Conservation (phyloP, 30 jellyfish, hydroid and myxozoan species). For the Catostylus mosaicus region DNA sequence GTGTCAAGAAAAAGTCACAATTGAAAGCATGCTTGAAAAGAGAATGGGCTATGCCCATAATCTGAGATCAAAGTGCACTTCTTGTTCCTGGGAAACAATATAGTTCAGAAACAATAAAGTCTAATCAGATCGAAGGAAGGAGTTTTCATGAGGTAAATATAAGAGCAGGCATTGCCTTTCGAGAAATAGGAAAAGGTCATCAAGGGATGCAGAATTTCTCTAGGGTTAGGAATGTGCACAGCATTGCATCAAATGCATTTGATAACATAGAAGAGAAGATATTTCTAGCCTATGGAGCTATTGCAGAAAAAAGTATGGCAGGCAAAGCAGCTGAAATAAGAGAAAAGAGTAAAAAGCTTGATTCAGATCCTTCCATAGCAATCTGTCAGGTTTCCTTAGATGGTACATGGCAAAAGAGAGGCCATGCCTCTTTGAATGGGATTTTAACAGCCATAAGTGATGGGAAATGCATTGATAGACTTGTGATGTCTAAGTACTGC, state of each 20-base stretch:
- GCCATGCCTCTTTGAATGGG: constrained; percentile 59
- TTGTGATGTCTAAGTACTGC: constrained; percentile 35
- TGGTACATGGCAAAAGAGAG: constrained; percentile 74
- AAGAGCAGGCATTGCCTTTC: background rate
- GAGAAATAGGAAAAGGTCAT: constrained; percentile 6
- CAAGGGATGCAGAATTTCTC: background rate
- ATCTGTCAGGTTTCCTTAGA: constrained; percentile 3
- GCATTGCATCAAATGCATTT: background rate
- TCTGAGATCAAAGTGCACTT: background rate
- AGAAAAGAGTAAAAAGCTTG: background rate
- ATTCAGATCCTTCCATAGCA: background rate
- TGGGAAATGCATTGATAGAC: constrained; percentile 56
- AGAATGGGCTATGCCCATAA: constrained; percentile 4
- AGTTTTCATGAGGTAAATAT: background rate
- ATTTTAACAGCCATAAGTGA: constrained; percentile 38
- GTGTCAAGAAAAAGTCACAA: background rate
- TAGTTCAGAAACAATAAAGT: background rate
- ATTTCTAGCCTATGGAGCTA: background rate
- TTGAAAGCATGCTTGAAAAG: background rate
- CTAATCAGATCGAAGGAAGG: background rate
- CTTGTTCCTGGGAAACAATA: background rate
- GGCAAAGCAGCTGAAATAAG: background rate
- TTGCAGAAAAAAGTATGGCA: background rate
- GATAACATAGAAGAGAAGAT: background rate
- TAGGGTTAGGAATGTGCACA: background rate